Percentiles rank a stretch among this genome's conserved stretches.
phyloP scores from a whole-genome alignment of 1,140 invertebrate species.

The Heliconius melpomene region DNA sequence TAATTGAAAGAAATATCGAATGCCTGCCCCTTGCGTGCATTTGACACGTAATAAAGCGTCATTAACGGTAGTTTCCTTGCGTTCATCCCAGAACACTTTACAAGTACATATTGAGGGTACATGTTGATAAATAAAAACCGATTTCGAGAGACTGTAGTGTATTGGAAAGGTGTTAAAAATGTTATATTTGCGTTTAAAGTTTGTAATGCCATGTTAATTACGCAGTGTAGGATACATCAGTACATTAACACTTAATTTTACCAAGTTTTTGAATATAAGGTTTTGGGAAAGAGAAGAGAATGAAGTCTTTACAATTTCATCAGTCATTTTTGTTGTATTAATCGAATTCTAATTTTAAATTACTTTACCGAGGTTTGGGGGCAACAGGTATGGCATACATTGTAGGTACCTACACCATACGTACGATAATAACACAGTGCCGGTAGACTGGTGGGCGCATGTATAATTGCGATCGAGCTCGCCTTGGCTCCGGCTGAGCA shows the following conservation, averaged over 20 bases:
- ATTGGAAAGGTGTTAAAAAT: conserved; percentile 52
- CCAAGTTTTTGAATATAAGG: background rate
- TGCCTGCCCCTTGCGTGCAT: background rate
- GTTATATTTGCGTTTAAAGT: conserved; percentile 43
- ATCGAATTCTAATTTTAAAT: background rate
- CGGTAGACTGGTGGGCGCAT: conserved; percentile 71
- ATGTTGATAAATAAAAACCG: conserved; percentile 31
- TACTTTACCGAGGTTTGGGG: background rate
- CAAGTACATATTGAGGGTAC: background rate
- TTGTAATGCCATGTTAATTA: conserved; percentile 26
- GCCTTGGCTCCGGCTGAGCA: conserved; percentile 69
- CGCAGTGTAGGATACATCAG: background rate
- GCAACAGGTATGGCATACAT: background rate
- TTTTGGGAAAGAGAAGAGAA: background rate
- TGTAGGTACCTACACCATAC: background rate
- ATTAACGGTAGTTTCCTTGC: background rate
- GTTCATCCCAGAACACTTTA: background rate
- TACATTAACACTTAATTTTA: background rate
- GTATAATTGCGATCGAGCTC: conserved; percentile 65
- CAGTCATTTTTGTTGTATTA: no score
- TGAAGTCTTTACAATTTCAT: background rate
- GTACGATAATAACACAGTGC: conserved; percentile 47
- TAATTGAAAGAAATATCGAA: background rate
- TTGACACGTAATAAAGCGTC: background rate
- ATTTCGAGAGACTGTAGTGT: conserved; percentile 24